phyloP scores from a whole-genome alignment of 1,140 invertebrate species.

The Halotydeus destructor region DNA sequence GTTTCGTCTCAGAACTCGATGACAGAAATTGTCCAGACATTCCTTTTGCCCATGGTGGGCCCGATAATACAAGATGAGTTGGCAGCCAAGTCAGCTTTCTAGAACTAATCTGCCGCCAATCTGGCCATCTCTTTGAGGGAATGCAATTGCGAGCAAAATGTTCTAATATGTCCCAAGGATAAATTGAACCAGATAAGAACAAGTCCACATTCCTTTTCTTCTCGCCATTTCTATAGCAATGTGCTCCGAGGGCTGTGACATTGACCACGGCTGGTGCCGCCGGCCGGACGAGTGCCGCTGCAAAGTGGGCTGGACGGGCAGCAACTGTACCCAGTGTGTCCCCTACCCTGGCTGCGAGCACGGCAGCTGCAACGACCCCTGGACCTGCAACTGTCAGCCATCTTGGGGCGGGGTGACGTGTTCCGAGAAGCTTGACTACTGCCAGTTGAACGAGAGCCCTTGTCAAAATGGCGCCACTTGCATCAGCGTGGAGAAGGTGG shows the following conservation, averaged over 20 bases:
- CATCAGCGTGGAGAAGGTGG: slow-evolving; percentile 4
- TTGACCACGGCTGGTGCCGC: slow-evolving; percentile 58
- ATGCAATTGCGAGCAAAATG: too few relatives aligned
- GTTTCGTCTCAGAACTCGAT: too few relatives aligned
- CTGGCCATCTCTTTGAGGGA: too few relatives aligned
- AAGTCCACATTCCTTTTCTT: too few relatives aligned
- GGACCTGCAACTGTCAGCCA: slow-evolving; percentile 9
- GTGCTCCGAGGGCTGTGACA: slow-evolving; percentile 55
- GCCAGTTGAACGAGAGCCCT: slow-evolving; percentile 10
- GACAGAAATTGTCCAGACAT: too few relatives aligned
- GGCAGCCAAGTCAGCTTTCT: too few relatives aligned
- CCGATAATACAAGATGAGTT: too few relatives aligned
- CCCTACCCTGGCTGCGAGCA: slow-evolving; percentile 38
- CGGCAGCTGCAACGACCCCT: slow-evolving; percentile 43
- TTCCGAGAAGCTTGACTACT: slow-evolving; percentile 5
- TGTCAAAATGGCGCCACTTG: slow-evolving; percentile 13
- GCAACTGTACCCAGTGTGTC: slow-evolving; percentile 53
- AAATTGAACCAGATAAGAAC: too few relatives aligned
- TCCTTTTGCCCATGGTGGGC: too few relatives aligned
- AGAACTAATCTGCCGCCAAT: too few relatives aligned
- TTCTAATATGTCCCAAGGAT: too few relatives aligned
- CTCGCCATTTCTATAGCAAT: slow-evolving; percentile 49
- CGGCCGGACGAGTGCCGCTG: slow-evolving; percentile 43
- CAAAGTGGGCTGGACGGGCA: slow-evolving; percentile 21
- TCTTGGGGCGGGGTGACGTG: slow-evolving; percentile 9